Percentiles rank a stretch among this genome's conserved stretches.
Conservation (phyloP, 2,888 invertebrate species). For the Agelastica alni region DNA sequence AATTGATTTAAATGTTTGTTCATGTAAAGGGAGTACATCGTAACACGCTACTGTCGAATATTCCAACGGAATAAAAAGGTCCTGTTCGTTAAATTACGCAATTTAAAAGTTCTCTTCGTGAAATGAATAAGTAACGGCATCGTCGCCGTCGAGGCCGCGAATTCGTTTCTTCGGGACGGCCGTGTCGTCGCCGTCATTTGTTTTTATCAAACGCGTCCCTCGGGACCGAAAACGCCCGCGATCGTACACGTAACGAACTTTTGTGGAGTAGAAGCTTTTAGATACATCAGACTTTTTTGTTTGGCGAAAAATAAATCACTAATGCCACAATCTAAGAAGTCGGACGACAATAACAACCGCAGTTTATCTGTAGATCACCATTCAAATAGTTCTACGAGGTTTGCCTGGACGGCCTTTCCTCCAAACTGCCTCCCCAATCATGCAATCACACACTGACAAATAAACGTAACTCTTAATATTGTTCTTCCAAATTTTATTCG, state of each 20-base stretch:
- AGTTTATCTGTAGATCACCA: no score
- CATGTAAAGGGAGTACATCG: not conserved
- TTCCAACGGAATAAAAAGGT: conserved; percentile 49
- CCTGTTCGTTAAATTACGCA: conserved; percentile 57
- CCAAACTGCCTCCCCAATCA: no score
- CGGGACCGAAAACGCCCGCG: conserved; percentile 43
- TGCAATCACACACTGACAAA: no score
- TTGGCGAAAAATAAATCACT: no score
- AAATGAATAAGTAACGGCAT: conserved; percentile 57
- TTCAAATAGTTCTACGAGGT: no score
- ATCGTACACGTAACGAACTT: conserved; percentile 49
- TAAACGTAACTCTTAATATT: no score
- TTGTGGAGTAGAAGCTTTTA: conserved; percentile 14
- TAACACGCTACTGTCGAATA: conserved; percentile 12
- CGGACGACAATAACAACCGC: no score
- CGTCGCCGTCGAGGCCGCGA: conserved; percentile 51
- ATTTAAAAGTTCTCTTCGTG: conserved; percentile 59
- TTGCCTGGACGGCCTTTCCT: no score
- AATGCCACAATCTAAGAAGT: no score
- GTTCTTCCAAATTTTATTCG: no score
- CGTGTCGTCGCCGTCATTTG: conserved; percentile 56
- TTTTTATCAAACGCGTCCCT: conserved; percentile 55
- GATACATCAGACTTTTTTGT: no score
- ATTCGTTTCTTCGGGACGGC: conserved; percentile 55
- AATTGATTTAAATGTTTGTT: no score